Percentiles rank a stretch among this genome's conserved stretches.
Conservation (phyloP, 37 sponge, comb jelly and placozoan genomes). For the Ephydatia muelleri region DNA sequence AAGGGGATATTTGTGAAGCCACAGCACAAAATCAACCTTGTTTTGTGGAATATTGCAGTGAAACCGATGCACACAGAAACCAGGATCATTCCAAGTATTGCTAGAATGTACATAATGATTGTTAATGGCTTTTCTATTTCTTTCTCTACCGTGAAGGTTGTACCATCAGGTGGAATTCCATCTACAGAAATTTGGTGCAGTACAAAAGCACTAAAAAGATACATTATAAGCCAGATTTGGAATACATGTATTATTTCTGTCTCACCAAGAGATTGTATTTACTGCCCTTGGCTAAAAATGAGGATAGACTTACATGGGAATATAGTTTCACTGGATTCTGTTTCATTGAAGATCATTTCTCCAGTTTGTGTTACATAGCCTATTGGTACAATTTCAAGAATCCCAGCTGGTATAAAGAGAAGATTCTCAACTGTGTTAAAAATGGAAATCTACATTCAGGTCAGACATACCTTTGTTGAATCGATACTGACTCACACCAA, state of each 20-base stretch:
- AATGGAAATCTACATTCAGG: too few species aligned
- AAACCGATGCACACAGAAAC: conserved; percentile 7
- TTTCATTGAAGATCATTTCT: not conserved
- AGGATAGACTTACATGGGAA: not conserved
- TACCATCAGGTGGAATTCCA: not conserved
- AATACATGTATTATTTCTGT: too few species aligned
- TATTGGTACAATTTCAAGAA: not conserved
- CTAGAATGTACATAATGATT: conserved; percentile 3
- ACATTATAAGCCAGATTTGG: too few species aligned
- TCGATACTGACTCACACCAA: not conserved
- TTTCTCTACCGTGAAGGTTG: not conserved
- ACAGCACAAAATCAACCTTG: not conserved
- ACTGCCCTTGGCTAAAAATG: not conserved
- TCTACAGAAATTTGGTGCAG: not conserved
- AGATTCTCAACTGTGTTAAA: not conserved
- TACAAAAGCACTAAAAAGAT: too few species aligned
- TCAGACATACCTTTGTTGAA: not conserved
- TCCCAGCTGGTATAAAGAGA: not conserved
- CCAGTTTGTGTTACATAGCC: not conserved
- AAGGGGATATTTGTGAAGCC: not conserved
- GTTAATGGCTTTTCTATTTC: not conserved
- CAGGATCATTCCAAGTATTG: conserved; percentile 9
- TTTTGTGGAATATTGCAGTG: not conserved
- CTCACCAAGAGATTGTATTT: too few species aligned
- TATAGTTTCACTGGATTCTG: not conserved